Percentiles rank a stretch among this genome's conserved stretches.
phyloP scores from a whole-genome alignment of 2,113 vertebrate species.

The Sialia sialis region DNA sequence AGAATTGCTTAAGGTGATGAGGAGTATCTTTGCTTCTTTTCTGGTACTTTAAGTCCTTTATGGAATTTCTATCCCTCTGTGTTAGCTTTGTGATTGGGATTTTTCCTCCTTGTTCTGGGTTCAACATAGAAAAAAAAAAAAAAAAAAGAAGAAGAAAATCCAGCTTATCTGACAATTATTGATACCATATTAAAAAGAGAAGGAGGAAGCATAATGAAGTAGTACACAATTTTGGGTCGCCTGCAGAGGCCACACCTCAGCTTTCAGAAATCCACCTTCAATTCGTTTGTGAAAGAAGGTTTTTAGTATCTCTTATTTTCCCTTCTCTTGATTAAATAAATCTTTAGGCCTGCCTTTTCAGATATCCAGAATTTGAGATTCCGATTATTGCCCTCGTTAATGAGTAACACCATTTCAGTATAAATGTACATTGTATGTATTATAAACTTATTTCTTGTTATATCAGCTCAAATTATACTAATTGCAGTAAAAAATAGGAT shows the following conservation, averaged over 20 bases:
- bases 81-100: background rate
- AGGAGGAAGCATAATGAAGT: background rate
- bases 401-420: background rate
- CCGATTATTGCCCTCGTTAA: background rate
- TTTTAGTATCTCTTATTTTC: background rate
- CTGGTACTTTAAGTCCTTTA: background rate
- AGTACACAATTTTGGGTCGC: background rate
- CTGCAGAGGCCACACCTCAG: rapidly evolving
- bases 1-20: background rate
- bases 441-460: background rate
- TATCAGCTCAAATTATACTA: background rate
- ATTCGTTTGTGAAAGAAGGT: background rate
- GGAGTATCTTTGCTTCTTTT: background rate
- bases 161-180: rapidly evolving
- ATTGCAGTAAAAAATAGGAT: background rate
- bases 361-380: background rate
- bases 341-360: background rate
- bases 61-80: background rate
- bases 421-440: background rate
- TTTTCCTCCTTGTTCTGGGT: background rate
- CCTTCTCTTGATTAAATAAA: background rate
- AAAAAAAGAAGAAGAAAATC: background rate
- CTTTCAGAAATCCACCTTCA: background rate
- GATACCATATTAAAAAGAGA: background rate
- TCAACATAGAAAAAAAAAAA: background rate